Conservation (phyloP, 2,113 vertebrate genomes). For the Lanius ludovicianus region DNA sequence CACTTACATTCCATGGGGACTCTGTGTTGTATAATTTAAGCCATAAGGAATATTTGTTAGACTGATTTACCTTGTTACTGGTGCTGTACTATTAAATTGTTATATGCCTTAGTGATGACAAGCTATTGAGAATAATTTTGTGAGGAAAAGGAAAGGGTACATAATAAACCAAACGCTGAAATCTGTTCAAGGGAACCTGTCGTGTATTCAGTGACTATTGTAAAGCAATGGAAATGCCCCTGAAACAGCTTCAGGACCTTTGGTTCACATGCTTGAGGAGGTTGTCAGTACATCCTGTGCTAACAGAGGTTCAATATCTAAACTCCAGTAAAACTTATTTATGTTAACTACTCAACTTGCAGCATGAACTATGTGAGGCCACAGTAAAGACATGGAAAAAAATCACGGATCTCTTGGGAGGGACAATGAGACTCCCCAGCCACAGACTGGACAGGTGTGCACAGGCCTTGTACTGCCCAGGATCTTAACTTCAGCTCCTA, state of each 20-base stretch:
- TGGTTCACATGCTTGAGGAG: not conserved
- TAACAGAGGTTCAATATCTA: not conserved
- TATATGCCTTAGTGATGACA: not conserved
- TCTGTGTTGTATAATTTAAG: not conserved
- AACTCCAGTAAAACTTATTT: not conserved
- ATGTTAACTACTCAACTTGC: not conserved
- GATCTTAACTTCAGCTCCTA: not conserved
- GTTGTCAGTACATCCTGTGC: not conserved
- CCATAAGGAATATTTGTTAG: not conserved
- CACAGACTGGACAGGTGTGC: not conserved
- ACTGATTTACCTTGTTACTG: not conserved
- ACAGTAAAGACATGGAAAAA: not conserved
- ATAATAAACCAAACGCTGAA: not conserved
- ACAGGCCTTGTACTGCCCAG: not conserved
- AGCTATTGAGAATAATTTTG: not conserved
- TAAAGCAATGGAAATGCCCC: not conserved
- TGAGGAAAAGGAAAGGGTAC: not conserved
- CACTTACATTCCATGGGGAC: not conserved
- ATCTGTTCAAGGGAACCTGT: not conserved
- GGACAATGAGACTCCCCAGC: not conserved
- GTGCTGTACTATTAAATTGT: not conserved
- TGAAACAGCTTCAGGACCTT: not conserved
- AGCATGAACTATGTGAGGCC: not conserved
- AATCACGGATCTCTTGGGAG: not conserved
- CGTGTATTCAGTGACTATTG: not conserved